Conservation (phyloP, 2,113 vertebrate genomes). For the Numida meleagris region DNA sequence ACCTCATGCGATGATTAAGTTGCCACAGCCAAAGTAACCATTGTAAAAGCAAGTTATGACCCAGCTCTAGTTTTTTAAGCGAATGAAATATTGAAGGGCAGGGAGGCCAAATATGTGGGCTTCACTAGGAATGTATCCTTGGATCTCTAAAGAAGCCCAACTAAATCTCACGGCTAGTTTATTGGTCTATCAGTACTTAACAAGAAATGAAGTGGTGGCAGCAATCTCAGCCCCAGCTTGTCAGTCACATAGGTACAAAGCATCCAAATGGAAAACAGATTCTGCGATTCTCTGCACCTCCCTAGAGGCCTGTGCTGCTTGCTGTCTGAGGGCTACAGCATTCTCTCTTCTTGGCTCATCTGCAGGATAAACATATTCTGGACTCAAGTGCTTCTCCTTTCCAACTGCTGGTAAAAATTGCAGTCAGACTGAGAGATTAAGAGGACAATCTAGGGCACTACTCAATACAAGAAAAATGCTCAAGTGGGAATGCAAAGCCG, state of each 20-base stretch:
- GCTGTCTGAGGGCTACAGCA: not conserved
- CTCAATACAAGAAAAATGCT: slow-evolving; percentile 64
- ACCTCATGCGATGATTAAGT: not conserved
- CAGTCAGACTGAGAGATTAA: slow-evolving; percentile 41
- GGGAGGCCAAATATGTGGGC: slow-evolving; percentile 3
- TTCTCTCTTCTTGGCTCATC: slow-evolving; percentile 14
- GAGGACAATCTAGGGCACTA: slow-evolving; percentile 53
- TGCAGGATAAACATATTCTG: slow-evolving; percentile 49
- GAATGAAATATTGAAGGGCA: slow-evolving; percentile 46
- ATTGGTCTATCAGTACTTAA: not conserved
- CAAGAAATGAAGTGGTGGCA: not conserved
- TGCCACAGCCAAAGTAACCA: not conserved
- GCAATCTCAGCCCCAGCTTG: not conserved
- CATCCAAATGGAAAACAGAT: slow-evolving; percentile 12
- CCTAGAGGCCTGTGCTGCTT: not conserved
- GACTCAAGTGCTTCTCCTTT: slow-evolving; percentile 24
- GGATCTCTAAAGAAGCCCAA: not conserved
- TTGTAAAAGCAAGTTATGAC: not conserved
- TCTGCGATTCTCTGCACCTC: slow-evolving; percentile 4
- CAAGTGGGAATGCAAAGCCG: slow-evolving; percentile 3
- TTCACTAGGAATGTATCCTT: slow-evolving; percentile 27
- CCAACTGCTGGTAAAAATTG: slow-evolving; percentile 32
- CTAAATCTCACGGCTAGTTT: slow-evolving; percentile 3
- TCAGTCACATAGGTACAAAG: slow-evolving; percentile 28
- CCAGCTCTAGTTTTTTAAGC: slow-evolving; percentile 9